phyloP scores from a whole-genome alignment of 2,888 invertebrate species.

The Dendrolimus pini region DNA sequence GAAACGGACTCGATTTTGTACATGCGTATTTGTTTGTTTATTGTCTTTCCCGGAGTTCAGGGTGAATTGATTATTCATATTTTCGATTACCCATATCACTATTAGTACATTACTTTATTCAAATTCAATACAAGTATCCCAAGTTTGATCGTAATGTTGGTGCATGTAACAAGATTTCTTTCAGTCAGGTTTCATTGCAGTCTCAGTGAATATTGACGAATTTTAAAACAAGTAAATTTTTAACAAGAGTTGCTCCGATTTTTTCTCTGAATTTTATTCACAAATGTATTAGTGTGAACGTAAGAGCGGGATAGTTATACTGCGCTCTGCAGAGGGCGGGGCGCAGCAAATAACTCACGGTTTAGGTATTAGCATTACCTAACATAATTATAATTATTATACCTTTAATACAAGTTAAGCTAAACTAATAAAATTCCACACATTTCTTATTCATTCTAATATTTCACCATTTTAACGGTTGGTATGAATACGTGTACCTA shows the following conservation, averaged over 20 bases:
- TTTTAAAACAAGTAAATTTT: neutral
- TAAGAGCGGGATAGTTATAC: conserved; percentile 35
- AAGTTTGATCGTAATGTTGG: neutral
- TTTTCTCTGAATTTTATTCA: neutral
- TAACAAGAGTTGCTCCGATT: neutral
- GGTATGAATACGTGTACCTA: no score
- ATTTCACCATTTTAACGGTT: no score
- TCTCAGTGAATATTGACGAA: neutral
- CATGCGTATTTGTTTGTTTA: no score
- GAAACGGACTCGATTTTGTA: no score
- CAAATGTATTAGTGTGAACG: conserved; percentile 5
- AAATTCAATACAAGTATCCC: neutral
- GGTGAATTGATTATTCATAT: no score
- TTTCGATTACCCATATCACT: no score
- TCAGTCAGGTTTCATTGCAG: neutral
- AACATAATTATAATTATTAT: no score
- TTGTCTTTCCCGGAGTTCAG: no score
- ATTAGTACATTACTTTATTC: no score
- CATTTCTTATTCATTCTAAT: no score
- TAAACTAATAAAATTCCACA: no score
- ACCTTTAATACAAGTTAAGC: no score
- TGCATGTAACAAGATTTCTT: neutral
- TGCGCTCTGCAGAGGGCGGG: conserved; percentile 50
- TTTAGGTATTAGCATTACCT: neutral
- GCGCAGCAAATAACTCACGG: conserved; percentile 11